These are phyloP conservation scores for Drosophila colorata DNA, from an alignment of 2,888 invertebrate genomes.

Conservation along the genomic window DNA sequence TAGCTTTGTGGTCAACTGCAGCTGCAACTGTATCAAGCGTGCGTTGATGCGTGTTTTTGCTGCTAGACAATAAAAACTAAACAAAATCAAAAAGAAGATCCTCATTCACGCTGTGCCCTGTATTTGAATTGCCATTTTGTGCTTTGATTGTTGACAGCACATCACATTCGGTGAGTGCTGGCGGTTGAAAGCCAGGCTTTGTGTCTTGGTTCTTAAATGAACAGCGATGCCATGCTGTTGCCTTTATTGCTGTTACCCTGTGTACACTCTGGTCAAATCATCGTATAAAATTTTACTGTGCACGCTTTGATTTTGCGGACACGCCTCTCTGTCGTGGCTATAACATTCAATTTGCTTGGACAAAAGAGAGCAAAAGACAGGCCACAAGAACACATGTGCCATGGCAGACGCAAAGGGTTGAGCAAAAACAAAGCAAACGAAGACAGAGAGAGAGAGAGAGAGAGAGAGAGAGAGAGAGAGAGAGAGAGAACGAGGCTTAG, in stretches of 20 bases:
- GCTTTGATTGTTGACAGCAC: slow-evolving; percentile 18
- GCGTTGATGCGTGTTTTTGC: not conserved
- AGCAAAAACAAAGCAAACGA: slow-evolving; percentile 3
- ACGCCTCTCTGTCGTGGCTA: slow-evolving; percentile 35
- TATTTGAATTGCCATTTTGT: slow-evolving; percentile 30
- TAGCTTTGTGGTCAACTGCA: slow-evolving; percentile 2
- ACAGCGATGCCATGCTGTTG: slow-evolving; percentile 5
- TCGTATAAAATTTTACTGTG: slow-evolving; percentile 54
- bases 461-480: no score
- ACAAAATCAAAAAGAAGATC: not conserved
- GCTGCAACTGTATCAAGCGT: not conserved
- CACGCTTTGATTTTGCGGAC: slow-evolving; percentile 41
- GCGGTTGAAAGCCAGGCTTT: not conserved
- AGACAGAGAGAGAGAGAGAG: no score
- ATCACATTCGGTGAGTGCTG: not conserved
- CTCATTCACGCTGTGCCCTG: not conserved
- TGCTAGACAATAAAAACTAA: not conserved
- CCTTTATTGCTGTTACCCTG: slow-evolving; percentile 12
- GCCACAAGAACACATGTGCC: not conserved
- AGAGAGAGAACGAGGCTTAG: slow-evolving; percentile 4
- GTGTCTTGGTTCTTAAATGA: not conserved
- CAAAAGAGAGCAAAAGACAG: not conserved
- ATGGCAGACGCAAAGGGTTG: slow-evolving; percentile 2
- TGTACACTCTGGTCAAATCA: slow-evolving; percentile 41
- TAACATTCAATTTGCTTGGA: slow-evolving; percentile 65